A percentile compares a stretch with the other conserved stretches of the same genome.
phyloP scores from a whole-genome alignment of 2,113 vertebrate genomes.

The Oophaga pumilio region DNA sequence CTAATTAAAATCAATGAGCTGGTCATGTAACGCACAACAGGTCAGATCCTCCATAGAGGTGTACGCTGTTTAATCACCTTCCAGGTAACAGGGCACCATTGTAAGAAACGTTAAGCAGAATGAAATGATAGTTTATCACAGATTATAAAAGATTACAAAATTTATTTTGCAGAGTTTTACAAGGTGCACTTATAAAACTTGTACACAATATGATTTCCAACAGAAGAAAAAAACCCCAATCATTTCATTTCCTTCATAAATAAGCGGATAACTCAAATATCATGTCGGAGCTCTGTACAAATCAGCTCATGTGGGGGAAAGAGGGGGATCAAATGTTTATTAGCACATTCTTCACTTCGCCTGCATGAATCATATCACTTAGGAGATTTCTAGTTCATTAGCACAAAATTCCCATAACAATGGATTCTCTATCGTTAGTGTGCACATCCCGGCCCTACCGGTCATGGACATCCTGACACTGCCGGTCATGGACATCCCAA shows the following conservation, averaged over 20 bases:
- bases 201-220: slow-evolving; percentile 76
- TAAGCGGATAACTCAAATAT: slow-evolving; percentile 67
- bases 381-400: background rate
- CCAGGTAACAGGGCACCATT: background rate
- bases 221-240: slow-evolving; percentile 65
- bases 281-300: slow-evolving; percentile 55
- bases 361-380: background rate
- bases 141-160: slow-evolving; percentile 84
- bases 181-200: slow-evolving; percentile 84
- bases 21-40: too few relatives aligned
- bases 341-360: background rate
- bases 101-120: background rate
- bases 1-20: too few relatives aligned
- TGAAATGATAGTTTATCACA: slow-evolving; percentile 52
- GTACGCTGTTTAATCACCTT: background rate
- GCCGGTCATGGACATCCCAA: too few relatives aligned
- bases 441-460: too few relatives aligned
- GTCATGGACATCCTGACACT: too few relatives aligned
- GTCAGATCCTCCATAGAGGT: too few relatives aligned
- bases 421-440: too few relatives aligned
- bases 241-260: slow-evolving; percentile 67
- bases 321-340: background rate
- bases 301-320: slow-evolving; percentile 60
- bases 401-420: background rate
- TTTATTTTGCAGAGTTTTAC: slow-evolving; percentile 79